Evolutionary conservation across 2,113 vertebrate species (phyloP), one percentile per base, ranked within the genome.

Genomic region (Mustela lutreola): DNA sequence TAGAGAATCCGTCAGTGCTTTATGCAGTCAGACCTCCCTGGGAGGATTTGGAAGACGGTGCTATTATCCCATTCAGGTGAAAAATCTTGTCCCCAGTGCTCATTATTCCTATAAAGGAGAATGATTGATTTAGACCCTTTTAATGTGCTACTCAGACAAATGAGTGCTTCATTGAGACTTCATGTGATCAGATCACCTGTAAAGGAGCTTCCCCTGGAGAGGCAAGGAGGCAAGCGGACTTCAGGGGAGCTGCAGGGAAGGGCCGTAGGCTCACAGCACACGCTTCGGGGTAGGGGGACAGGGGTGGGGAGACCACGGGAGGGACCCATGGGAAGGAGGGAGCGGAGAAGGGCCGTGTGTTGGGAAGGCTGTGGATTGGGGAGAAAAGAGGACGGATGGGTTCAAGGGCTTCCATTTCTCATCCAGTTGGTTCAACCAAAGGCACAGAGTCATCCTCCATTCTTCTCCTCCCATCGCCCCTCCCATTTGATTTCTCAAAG

Each of bases 111-210:
- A 89, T 87, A 94, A 98, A 98, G 96, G 93, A 63, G 48, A 89
- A 81, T n/a, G 91, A 98, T 97, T 98, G 97, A 97, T 97, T 97
- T 97, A 96, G 88, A 97, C 96, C 92, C 93, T 97, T 97, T 0
- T 2, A 97, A 92, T 7, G 10, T 97, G 98, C 98, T 97, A 85
- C 97, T 96, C 91, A 92, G 78, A 78, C 85, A 98, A 98, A 98
- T 98, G 97, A 98, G 92, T 95, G 91, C 96, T 97, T 98, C 96
- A 89, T 83, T 96, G 96, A 22, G 82, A 80, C 84, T 70, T 90
- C 79, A n/a, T 91, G 42, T 88, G 97, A 98, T 98, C 97, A 67
- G 97, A 98, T 98, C 97, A 96, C 95, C 92, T 98, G 87, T 95
- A 97, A 97, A 98, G 97, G 89, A 95, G 67, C 71, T 86, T 65